These are phyloP conservation scores for Aythya baeri DNA, from an alignment of 2,113 vertebrate species.

Conservation along the genomic window DNA sequence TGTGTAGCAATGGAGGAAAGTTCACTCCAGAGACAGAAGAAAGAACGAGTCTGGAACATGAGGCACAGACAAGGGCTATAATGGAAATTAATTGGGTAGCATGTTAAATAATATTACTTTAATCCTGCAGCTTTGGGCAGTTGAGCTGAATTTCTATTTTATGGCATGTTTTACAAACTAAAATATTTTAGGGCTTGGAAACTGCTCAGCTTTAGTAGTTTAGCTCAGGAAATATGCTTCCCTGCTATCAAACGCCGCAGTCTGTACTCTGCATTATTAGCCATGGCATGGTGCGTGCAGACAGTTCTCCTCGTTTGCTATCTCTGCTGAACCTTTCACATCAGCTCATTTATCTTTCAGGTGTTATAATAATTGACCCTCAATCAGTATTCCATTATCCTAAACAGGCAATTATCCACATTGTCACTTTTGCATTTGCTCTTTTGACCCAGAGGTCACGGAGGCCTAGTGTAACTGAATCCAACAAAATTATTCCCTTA, in stretches of 20 bases:
- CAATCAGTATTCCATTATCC: conserved; percentile 94
- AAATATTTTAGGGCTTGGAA: conserved; percentile 69
- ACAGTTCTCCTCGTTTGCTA: conserved; percentile 65
- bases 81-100: conserved; percentile 75
- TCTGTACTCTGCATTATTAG: conserved; percentile 22
- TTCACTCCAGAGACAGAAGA: conserved; percentile 71
- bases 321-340: conserved; percentile 79
- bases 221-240: conserved; percentile 71
- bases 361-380: conserved; percentile 90
- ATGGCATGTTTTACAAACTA: conserved; percentile 69
- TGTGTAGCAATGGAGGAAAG: conserved; percentile 61
- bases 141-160: conserved; percentile 72
- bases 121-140: conserved; percentile 72
- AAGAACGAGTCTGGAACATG: conserved; percentile 58
- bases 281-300: conserved; percentile 23
- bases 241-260: conserved; percentile 43
- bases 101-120: conserved; percentile 76
- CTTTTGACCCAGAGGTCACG: conserved; percentile 86
- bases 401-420: conserved; percentile 93
- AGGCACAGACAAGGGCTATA: conserved; percentile 53
- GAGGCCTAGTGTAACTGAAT: conserved; percentile 89
- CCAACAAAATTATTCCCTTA: conserved; percentile 86
- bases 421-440: conserved; percentile 96
- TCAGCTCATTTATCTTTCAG: conserved; percentile 84
- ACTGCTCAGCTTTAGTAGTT: neutral